Evolutionary conservation across 2,888 invertebrate genomes (phyloP), one percentile per base, ranked within the genome.

Genomic region (Saturnia japonica): DNA sequence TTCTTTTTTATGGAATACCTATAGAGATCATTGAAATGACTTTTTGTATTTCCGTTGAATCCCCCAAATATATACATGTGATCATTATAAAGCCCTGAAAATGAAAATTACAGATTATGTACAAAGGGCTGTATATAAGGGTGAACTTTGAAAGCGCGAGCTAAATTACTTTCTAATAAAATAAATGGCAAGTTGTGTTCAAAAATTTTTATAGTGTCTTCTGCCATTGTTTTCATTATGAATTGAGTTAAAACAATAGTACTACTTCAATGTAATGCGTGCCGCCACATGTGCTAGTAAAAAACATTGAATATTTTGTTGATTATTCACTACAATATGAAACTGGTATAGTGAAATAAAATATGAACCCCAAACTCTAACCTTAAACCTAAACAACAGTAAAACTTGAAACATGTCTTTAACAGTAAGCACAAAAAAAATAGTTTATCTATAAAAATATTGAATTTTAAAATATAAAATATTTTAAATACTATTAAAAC

Each of bases 41-140:
- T 91, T 78, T 96, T 96, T 70, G 94, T 86, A 43, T 96, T 91
- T 14, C 97, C 97, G 89, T 98, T 97, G 85, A 96, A 98, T 43
- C 99, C 99, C 69, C 98, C 99, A 91, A 99, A 98, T 74, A 98
- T 96, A 85, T 97, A 98, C 93, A 99, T 96, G 79, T 95, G 94
- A 34, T 95, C 95, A 76, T 96, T 95, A 85, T 97, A 95, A 9
- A 96, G 91, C 96, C 98, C 98, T 98, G 90, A 72, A 96, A 95
- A 75, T n/a, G n/a, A n/a, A 45, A 70, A 12, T 54, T 34, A 54
- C 12, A 9, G 1, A 54, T 16, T 47, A 47, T 19, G 11, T 22
- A 1, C 22, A 34, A 34, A 34, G 6, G 2, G 34, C 34, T 34
- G 54, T 22, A 54, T 11, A 54, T 22, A 54, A 11, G 12, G 2